Conservation (phyloP, 2,113 vertebrate genomes). For the Cynoglossus semilaevis region DNA sequence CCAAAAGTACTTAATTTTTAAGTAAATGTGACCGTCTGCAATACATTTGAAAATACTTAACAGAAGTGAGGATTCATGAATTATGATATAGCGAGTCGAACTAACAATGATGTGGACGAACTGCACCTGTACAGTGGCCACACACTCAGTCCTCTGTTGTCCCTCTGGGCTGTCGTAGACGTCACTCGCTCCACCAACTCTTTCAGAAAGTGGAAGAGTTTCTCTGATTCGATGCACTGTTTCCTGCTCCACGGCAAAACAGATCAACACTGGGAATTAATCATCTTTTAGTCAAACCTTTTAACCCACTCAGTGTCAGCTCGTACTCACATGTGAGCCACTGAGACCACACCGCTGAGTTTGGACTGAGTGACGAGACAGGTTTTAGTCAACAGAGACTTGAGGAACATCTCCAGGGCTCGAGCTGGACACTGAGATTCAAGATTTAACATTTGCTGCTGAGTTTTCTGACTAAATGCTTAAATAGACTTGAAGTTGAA, state of each 20-base stretch:
- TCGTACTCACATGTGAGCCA: conserved; percentile 73
- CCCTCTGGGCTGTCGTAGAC: conserved; percentile 42
- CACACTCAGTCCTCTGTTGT: conserved; percentile 50
- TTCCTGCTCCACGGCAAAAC: conserved; percentile 52
- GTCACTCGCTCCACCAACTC: conserved; percentile 55
- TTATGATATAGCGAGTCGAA: too few species aligned
- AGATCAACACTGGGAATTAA: too few species aligned
- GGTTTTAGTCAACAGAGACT: conserved; percentile 68
- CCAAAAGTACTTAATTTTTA: too few species aligned
- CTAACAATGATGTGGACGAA: too few species aligned
- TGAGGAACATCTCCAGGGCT: conserved; percentile 76
- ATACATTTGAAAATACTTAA: too few species aligned
- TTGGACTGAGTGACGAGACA: conserved; percentile 70
- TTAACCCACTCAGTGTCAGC: too few species aligned
- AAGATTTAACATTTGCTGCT: conserved; percentile 21
- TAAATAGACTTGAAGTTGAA: background rate
- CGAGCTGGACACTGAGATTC: conserved; percentile 60
- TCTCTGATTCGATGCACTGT: conserved; percentile 76
- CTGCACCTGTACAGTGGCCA: conserved; percentile 68
- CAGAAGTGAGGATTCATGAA: too few species aligned
- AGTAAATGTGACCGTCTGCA: too few species aligned
- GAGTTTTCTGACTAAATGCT: too few species aligned
- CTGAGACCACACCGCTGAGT: conserved; percentile 62
- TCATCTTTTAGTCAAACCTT: too few species aligned
- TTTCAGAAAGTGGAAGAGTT: conserved; percentile 75